Base-by-base conservation (phyloP, 2,113 vertebrate species). In the Scartelaos histophorus region DNA sequence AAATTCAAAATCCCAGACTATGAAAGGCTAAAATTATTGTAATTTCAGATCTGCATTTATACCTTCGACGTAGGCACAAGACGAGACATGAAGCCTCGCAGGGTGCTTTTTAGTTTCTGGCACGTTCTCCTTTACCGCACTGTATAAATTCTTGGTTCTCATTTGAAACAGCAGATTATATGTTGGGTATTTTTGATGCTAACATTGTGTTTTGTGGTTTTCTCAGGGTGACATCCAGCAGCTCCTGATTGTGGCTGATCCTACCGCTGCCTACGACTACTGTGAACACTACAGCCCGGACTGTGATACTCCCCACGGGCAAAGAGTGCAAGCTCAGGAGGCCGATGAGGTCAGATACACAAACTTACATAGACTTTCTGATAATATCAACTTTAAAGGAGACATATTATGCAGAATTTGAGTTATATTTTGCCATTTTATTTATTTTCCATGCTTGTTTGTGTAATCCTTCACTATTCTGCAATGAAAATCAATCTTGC, bases 251-350 rank as follows among this genome's bases (percentile, higher is more conserved):
- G 89, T 94, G 56, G 90, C 91, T 6, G 97, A 99, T 86, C 94
- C 97, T 57, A 96, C 95, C 89, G 97, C 96, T 53, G 97, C 98
- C 0, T 97, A 95, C 66, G 97, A 98, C 91, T 98, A 99, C 92
- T 99, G 98, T 90, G 96, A 97, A 86, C 95, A 99, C 84, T 99
- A 98, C 75, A 98, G 95, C 85, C 96, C 97, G 0, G 97, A 99
- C 92, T 99, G 98, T 90, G 94, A 96, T 79, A 95, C 92, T 19
- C 95, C 96, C 11, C 94, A 93, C 54, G 85, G 94, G 25, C 89
- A 93, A 57, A 86, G 93, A 53, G 92, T 96, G 49, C 97, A 98
- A 81, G 97, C 97, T 68, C 97, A 98, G 90, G 94, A 98, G 78
- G 95, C 97, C 12, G 95, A 95, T 85, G 96, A 94, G 93, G 94